These are phyloP conservation scores for Lutjanus argentimaculatus DNA, from an alignment of 2,797 vertebrate species.

Conservation along the genomic window DNA sequence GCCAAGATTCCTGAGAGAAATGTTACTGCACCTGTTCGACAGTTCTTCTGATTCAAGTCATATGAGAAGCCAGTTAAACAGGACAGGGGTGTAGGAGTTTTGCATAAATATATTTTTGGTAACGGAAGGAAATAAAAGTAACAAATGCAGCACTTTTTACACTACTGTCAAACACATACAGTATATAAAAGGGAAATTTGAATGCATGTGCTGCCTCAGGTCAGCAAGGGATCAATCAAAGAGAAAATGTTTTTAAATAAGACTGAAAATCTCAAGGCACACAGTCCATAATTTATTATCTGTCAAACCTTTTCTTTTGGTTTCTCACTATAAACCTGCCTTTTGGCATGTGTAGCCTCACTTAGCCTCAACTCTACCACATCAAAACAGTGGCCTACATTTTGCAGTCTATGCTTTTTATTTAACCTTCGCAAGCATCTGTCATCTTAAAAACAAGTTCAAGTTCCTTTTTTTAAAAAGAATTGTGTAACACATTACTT, in stretches of 20 bases:
- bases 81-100: not conserved
- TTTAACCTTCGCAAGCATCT: not conserved
- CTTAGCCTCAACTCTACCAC: not conserved
- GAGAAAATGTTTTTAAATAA: not conserved
- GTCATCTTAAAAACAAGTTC: not conserved
- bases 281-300: not conserved
- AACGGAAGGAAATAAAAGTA: constrained; percentile 4
- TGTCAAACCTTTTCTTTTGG: not conserved
- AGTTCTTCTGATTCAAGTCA: not conserved
- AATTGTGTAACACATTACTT: not conserved
- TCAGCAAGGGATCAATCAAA: not conserved
- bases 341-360: not conserved
- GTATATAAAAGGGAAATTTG: not conserved
- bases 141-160: not conserved
- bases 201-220: not conserved
- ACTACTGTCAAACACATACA: not conserved
- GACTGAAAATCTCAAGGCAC: not conserved
- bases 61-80: constrained; percentile 16
- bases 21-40: constrained; percentile 29
- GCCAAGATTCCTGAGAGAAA: constrained; percentile 33
- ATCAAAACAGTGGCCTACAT: no score
- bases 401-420: not conserved
- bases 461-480: not conserved
- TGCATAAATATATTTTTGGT: not conserved
- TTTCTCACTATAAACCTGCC: not conserved